phyloP scores from a whole-genome alignment of 2,113 vertebrate species.

The Cariama cristata region DNA sequence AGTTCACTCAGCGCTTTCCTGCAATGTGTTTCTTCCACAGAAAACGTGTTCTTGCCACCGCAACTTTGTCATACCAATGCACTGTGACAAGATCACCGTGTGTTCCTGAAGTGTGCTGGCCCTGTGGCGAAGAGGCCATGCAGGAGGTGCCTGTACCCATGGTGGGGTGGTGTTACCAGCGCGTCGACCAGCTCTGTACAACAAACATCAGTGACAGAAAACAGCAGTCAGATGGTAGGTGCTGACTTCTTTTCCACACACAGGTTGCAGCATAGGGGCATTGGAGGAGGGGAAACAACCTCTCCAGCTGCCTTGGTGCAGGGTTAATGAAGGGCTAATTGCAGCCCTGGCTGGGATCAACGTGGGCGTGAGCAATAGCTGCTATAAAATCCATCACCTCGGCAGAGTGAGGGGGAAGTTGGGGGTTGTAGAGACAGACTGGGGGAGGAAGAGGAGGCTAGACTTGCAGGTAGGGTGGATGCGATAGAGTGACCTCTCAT shows the following conservation, averaged over 20 bases:
- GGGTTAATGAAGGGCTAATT: background rate
- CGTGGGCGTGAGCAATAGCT: background rate
- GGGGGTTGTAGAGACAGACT: rapidly evolving
- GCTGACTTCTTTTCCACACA: background rate
- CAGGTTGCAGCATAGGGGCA: background rate
- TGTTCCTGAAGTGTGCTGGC: background rate
- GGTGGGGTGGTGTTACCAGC: background rate
- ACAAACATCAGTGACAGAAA: background rate
- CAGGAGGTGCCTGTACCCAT: background rate
- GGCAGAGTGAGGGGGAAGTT: rapidly evolving
- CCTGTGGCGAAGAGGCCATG: background rate
- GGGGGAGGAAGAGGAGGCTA: too few species aligned
- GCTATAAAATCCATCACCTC: background rate
- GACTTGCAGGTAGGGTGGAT: background rate
- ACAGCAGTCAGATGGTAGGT: background rate
- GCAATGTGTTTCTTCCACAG: background rate
- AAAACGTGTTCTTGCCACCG: background rate
- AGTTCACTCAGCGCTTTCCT: background rate
- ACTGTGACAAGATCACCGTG: rapidly evolving
- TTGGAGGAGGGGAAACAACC: background rate
- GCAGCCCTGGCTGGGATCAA: background rate
- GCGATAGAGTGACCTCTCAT: background rate
- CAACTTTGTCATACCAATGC: background rate
- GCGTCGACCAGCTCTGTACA: rapidly evolving
- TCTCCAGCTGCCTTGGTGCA: background rate